Conservation (phyloP, 1,140 invertebrate species). For the Apolygus lucorum region DNA sequence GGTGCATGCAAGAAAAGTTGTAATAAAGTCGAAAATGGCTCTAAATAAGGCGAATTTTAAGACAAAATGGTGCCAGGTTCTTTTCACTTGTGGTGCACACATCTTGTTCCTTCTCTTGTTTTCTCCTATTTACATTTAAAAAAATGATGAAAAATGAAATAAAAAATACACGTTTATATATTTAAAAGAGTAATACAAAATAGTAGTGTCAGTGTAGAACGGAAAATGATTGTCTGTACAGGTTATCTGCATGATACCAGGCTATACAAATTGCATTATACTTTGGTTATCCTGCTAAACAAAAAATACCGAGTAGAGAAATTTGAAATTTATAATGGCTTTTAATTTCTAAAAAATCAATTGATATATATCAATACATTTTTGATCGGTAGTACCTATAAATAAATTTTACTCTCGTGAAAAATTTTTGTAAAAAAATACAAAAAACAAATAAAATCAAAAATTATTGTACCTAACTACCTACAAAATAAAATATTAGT, state of each 20-base stretch:
- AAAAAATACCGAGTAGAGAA: too few species aligned
- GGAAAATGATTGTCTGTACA: too few species aligned
- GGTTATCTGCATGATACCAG: too few species aligned
- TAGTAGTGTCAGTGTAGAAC: conserved; percentile 11
- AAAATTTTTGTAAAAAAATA: neutral
- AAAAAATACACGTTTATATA: conserved; percentile 21
- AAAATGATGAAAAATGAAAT: conserved; percentile 14
- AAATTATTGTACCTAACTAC: neutral
- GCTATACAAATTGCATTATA: too few species aligned
- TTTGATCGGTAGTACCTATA: too few species aligned
- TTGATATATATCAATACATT: conserved; percentile 3
- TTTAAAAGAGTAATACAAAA: conserved; percentile 20
- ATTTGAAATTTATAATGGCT: too few species aligned
- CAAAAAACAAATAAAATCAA: neutral
- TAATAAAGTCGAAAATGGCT: conserved; percentile 1
- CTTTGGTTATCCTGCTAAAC: too few species aligned
- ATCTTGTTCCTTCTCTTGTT: conserved; percentile 25
- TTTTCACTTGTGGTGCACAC: conserved; percentile 29
- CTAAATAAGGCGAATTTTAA: conserved; percentile 3
- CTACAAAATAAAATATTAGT: neutral
- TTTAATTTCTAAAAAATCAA: conserved; percentile 18
- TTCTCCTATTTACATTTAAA: conserved; percentile 21
- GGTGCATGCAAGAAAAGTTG: conserved; percentile 28
- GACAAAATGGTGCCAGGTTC: conserved; percentile 24
- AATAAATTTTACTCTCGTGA: too few species aligned